phyloP scores from a whole-genome alignment of 1,140 invertebrate species.

The Coelopa frigida region DNA sequence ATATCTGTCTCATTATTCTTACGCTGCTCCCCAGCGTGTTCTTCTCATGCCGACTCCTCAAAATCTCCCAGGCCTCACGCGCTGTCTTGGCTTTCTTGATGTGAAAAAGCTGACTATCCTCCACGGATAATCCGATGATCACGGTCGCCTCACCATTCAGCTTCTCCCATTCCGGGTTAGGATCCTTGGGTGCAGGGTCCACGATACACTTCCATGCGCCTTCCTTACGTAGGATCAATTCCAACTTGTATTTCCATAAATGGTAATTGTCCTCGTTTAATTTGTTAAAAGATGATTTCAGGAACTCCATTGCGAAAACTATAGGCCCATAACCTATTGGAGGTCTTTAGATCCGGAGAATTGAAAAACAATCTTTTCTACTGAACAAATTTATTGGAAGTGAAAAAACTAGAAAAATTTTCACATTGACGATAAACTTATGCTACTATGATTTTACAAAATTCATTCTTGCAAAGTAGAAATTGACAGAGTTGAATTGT shows the following conservation, averaged over 20 bases:
- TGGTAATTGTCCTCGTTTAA: slow-evolving; percentile 8
- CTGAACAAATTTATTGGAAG: no score
- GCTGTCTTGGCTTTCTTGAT: slow-evolving; percentile 13
- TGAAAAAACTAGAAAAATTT: no score
- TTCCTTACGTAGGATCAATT: slow-evolving; percentile 14
- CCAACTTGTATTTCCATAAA: slow-evolving; percentile 16
- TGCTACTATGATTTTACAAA: no score
- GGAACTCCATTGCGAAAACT: not conserved
- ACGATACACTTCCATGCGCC: slow-evolving; percentile 7
- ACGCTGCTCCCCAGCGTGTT: slow-evolving; percentile 17
- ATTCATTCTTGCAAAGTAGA: no score
- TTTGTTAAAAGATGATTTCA: slow-evolving; percentile 2
- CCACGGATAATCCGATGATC: slow-evolving; percentile 13
- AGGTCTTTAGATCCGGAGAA: no score
- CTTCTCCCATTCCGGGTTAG: slow-evolving; percentile 8
- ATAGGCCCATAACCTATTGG: slow-evolving; percentile 6
- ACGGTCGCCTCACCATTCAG: slow-evolving; percentile 11
- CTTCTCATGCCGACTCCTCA: slow-evolving; percentile 19
- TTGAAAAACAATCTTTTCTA: no score
- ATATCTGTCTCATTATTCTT: slow-evolving; percentile 10
- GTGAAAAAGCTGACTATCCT: slow-evolving; percentile 10
- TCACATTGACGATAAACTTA: no score
- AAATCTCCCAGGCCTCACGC: slow-evolving; percentile 13
- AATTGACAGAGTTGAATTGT: no score
- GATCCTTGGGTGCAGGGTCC: not conserved